Evolutionary conservation across 2,888 invertebrate species (phyloP), one percentile per base, ranked within the genome.

Genomic region (Celastrina argiolus): DNA sequence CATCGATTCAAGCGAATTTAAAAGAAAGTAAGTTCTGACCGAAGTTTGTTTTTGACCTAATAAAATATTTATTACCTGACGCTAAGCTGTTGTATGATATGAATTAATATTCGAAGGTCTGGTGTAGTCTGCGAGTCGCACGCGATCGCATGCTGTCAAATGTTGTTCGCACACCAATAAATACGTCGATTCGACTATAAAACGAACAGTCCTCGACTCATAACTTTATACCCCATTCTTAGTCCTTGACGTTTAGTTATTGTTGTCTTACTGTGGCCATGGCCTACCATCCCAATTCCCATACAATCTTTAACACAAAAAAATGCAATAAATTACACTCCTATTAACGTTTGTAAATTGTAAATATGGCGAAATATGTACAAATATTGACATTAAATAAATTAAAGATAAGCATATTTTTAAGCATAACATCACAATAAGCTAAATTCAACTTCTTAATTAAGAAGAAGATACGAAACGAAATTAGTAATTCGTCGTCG

Each of bases 71-170:
- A 63, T n/a, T 59, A 10, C 12, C 65, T 63, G 63, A 66, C 39
- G 68, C 34, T 64, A 69, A 69, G 72, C 22, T 51, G 12, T 51
- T 2, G 22, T 51, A 51, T 51, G 22, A 22, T 58, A 58, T 12
- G 2, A 31, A 81, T 85, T 84, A 78, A 81, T 78, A 84, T 85
- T 85, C 81, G 78, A 81, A 84, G 81, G 85, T 81, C 80, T 76
- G 66, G 10, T 34, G 31, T 5, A 34, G 34, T 34, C 59, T 69
- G 63, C 68, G 59, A 63, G 68, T 69, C 51, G 74, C 77, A 76
- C 77, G 77, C 72, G 74, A 80, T 82, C 72, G 78, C 81, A 78
- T 80, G 80, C 69, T 72, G 67, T 58, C 39, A 69, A 66, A 69
- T 68, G 66, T 70, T 68, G 66, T 70, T 74, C 68, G 34, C 68